Evolutionary conservation across 2,797 vertebrate species (phyloP).

Genomic region (Balearica regulorum): DNA sequence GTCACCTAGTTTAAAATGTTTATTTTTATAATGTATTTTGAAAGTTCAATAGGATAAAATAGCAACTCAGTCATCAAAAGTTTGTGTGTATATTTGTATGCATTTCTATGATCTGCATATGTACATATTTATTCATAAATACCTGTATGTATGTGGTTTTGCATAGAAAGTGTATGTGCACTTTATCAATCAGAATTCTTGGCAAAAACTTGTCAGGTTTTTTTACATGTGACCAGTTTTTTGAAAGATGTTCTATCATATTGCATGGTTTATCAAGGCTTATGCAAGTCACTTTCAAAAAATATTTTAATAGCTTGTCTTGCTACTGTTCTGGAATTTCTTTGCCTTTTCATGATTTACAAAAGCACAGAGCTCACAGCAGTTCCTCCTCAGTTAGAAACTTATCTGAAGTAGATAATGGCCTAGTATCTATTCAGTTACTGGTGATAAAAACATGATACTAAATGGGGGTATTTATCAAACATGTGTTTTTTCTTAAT

Average conservation of each 20-base stretch:
- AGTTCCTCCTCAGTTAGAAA: neutral
- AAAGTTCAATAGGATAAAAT: neutral
- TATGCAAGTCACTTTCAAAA: neutral
- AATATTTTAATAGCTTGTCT: neutral
- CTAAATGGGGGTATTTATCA: neutral
- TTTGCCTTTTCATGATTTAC: neutral
- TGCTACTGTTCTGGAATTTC: neutral
- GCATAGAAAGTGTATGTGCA: neutral
- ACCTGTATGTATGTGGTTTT: neutral
- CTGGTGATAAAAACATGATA: neutral
- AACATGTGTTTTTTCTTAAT: neutral
- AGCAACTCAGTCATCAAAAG: neutral
- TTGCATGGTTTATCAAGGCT: neutral
- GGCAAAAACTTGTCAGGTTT: neutral
- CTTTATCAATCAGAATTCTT: neutral
- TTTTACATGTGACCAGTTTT: neutral
- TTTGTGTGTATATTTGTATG: neutral
- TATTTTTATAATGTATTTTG: neutral
- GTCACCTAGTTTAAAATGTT: neutral
- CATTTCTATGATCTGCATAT: neutral
- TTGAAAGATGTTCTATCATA: neutral
- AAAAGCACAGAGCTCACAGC: neutral
- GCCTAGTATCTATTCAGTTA: neutral
- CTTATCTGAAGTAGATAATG: neutral
- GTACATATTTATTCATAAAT: neutral